These are phyloP conservation scores for Phanerotoma sp. DNA, from an alignment of 2,888 invertebrate genomes.

Conservation along the genomic window DNA sequence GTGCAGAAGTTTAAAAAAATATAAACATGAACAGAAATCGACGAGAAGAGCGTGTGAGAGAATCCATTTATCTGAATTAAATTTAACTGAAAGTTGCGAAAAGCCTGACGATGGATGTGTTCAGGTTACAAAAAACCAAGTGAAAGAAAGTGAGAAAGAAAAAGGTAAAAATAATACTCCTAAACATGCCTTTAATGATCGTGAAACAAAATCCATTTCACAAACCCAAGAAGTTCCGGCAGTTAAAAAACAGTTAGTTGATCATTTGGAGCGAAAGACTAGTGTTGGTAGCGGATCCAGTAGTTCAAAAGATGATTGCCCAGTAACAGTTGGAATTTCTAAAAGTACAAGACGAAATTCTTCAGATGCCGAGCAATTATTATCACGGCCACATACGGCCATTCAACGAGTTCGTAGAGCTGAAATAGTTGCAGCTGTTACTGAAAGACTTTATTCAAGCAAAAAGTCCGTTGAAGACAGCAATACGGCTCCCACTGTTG, in stretches of 20 bases:
- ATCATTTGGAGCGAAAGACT: constrained; percentile 42
- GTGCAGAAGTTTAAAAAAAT: too few species aligned
- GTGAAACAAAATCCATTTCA: constrained; percentile 9
- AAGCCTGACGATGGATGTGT: not conserved
- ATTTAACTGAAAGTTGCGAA: too few species aligned
- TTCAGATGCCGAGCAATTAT: constrained; percentile 36
- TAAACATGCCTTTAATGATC: not conserved
- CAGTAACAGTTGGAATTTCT: constrained; percentile 32
- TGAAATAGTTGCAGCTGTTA: constrained; percentile 72
- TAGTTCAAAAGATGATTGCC: constrained; percentile 46
- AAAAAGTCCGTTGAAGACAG: constrained; percentile 43
- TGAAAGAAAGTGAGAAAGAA: not conserved
- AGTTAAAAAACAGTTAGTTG: constrained; percentile 42
- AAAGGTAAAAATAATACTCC: not conserved
- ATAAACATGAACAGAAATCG: too few species aligned
- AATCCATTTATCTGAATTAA: too few species aligned
- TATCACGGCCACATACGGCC: constrained; percentile 39
- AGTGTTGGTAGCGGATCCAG: constrained; percentile 48
- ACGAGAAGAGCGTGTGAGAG: too few species aligned
- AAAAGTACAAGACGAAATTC: constrained; percentile 41
- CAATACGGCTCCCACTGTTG: constrained; percentile 33
- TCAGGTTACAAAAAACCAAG: not conserved
- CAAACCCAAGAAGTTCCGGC: constrained; percentile 12
- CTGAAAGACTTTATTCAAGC: constrained; percentile 66
- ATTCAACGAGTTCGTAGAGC: constrained; percentile 60